These are phyloP conservation scores for Cyclura pinguis DNA, from an alignment of 2,797 vertebrate genomes.

Conservation along the genomic window DNA sequence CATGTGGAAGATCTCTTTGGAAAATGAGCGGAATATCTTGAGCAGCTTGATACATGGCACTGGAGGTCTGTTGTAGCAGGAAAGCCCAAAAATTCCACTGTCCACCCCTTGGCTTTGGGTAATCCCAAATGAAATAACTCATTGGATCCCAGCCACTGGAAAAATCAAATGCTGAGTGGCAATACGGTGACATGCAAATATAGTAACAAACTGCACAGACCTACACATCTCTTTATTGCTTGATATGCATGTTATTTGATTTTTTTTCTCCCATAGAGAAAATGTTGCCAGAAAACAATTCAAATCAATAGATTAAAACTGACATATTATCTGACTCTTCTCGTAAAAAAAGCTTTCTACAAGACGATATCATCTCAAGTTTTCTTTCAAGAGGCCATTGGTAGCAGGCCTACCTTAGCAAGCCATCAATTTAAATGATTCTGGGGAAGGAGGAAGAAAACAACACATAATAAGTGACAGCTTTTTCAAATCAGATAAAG, in stretches of 20 bases:
- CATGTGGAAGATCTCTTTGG: not conserved
- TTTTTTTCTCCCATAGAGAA: slow-evolving; percentile 63
- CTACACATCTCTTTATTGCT: slow-evolving; percentile 42
- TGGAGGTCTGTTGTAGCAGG: not conserved
- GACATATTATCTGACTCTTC: slow-evolving; percentile 73
- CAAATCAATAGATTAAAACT: slow-evolving; percentile 76
- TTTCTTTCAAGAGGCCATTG: slow-evolving; percentile 73
- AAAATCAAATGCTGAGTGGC: not conserved
- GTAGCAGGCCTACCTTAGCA: slow-evolving; percentile 73
- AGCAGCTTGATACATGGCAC: not conserved
- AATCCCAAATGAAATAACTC: not conserved
- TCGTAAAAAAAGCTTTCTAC: slow-evolving; percentile 63
- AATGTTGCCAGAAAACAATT: slow-evolving; percentile 71
- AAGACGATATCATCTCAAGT: slow-evolving; percentile 55
- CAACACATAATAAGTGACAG: slow-evolving; percentile 90
- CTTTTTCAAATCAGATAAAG: slow-evolving; percentile 98
- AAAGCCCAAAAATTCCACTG: not conserved
- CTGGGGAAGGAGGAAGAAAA: slow-evolving; percentile 70
- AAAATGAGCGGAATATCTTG: not conserved
- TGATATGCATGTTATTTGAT: slow-evolving; percentile 55
- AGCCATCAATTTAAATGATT: slow-evolving; percentile 87
- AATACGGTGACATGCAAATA: not conserved
- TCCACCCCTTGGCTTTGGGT: not conserved
- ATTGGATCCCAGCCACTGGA: slow-evolving; percentile 6
- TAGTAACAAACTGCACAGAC: not conserved